Base-by-base conservation (phyloP, 2,888 invertebrate genomes). In the Sylvicola fuscatus region DNA sequence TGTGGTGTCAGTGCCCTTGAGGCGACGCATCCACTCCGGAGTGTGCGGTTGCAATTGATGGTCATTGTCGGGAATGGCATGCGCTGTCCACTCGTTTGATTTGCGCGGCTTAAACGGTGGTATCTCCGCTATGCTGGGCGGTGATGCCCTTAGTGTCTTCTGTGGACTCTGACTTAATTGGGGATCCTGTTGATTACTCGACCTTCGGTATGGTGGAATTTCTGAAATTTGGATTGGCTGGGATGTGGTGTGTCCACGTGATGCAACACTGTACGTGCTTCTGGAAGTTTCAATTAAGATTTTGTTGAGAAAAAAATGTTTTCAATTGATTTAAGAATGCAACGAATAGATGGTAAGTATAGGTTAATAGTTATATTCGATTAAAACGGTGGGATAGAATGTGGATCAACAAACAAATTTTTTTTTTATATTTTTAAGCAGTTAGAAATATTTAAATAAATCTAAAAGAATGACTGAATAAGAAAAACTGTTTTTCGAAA, bases 11-110 rank as follows among this genome's bases (percentile, higher is more conserved):
- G 32, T 28, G 42, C 60, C 56, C 47, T 69, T 70, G 39, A 75
- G 57, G 46, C 66, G 64, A 40, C 69, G 63, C 39, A 70, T 69
- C 75, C 73, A 75, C 50, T 76, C 75, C 17, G 71, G 66, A 26
- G 70, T 72, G 45, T 33, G 13, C 13, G 21, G 32, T 32, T 35
- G 34, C 11, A 27, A 16, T 32, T 35, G 34, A n/a, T 27, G 27
- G 28, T 37, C 27, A 10, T 27, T 17, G 32, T 36, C 15, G n/a
- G 32, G 27, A 6, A 51, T 53, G 26, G 56, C 47, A 38, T 55
- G 53, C 36, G 52, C 49, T 33, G 55, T 51, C 56, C 64, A 64
- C 48, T 68, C 67, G 37, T 61, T 61, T n/a, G 68, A 66, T 48
- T 67, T 68, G 43, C 65, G 58, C 14, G 64, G 61, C 45, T 58